Conservation (phyloP, 2,113 vertebrate genomes). For the Calidris pygmaea region DNA sequence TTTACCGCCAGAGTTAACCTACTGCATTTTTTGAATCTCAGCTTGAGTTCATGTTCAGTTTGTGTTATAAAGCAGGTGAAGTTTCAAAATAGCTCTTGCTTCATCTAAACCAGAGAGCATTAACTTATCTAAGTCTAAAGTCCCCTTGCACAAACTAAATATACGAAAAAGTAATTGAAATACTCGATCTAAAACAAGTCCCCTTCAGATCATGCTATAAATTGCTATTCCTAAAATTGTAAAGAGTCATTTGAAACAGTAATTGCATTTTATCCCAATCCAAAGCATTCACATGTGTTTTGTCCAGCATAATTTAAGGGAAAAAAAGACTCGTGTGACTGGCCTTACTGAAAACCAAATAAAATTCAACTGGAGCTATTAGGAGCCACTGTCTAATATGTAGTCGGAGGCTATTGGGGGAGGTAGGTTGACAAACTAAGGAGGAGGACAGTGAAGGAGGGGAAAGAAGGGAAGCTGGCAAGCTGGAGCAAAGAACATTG, state of each 20-base stretch:
- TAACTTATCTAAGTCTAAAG: not conserved
- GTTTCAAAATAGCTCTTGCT: not conserved
- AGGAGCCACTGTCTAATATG: not conserved
- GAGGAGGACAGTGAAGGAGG: constrained; percentile 52
- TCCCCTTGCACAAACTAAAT: not conserved
- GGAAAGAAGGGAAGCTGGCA: constrained; percentile 59
- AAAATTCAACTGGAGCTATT: constrained; percentile 18
- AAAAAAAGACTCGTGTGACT: not conserved
- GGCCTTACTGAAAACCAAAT: constrained; percentile 10
- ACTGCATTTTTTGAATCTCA: not conserved
- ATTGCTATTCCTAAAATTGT: not conserved
- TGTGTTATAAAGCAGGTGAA: not conserved
- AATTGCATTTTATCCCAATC: not conserved
- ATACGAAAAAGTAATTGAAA: not conserved
- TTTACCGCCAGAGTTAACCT: not conserved
- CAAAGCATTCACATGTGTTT: not conserved
- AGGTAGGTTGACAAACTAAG: constrained; percentile 43
- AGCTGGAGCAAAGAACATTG: constrained; percentile 70
- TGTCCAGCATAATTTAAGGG: not conserved
- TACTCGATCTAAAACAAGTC: not conserved
- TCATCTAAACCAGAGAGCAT: not conserved
- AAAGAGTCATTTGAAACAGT: not conserved
- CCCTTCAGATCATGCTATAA: not conserved
- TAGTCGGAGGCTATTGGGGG: not conserved
- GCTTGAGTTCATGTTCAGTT: not conserved